Conservation (phyloP, 2,797 vertebrate species). For the Rhabdophis nuchalis region DNA sequence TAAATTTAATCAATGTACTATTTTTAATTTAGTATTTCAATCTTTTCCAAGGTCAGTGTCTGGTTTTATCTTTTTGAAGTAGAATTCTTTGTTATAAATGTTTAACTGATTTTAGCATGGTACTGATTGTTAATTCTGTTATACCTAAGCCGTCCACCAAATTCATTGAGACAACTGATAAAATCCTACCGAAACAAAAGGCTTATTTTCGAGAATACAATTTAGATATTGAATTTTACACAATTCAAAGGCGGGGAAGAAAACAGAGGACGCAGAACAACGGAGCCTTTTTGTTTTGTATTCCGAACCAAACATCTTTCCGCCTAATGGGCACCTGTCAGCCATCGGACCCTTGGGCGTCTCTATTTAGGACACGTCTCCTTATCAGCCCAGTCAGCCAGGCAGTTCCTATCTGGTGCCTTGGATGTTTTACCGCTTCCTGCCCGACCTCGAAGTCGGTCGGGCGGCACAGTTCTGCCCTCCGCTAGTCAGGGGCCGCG, state of each 20-base stretch:
- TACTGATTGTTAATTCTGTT: not conserved
- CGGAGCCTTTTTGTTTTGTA: not conserved
- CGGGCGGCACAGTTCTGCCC: not conserved
- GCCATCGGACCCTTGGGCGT: too few relatives aligned
- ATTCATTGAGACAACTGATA: not conserved
- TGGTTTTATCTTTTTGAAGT: not conserved
- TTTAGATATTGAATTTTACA: not conserved
- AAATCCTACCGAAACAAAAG: not conserved
- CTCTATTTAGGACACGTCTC: constrained; percentile 21
- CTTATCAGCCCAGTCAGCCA: not conserved
- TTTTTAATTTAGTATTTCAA: not conserved
- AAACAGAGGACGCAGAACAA: not conserved
- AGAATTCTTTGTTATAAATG: not conserved
- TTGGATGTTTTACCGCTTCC: not conserved
- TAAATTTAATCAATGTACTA: not conserved
- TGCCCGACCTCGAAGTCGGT: not conserved
- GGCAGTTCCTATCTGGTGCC: not conserved
- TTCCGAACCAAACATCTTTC: not conserved
- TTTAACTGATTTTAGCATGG: not conserved
- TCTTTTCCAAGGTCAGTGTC: not conserved
- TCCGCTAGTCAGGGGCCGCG: not conserved
- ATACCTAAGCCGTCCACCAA: not conserved
- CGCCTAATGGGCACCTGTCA: not conserved
- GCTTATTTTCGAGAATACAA: not conserved
- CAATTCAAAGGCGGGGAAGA: not conserved